These are phyloP conservation scores for Macaria liturata DNA, from an alignment of 2,888 invertebrate genomes.

Conservation along the genomic window DNA sequence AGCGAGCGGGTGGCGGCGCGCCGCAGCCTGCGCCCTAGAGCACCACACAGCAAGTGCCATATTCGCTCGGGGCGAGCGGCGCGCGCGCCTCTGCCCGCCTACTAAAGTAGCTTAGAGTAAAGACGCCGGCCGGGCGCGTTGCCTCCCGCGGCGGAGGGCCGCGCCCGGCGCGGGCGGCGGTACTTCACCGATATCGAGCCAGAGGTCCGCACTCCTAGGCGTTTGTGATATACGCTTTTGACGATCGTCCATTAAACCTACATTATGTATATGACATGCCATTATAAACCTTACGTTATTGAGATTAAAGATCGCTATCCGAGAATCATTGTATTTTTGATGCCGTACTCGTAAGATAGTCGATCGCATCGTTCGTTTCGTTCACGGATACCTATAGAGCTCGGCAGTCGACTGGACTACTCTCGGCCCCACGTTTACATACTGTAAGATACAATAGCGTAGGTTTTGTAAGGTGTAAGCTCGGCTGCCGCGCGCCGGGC, in stretches of 20 bases:
- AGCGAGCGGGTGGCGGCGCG: slow-evolving; percentile 46
- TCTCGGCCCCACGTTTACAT: slow-evolving; percentile 36
- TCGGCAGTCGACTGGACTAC: slow-evolving; percentile 1
- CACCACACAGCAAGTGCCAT: slow-evolving; percentile 18
- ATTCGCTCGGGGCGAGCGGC: slow-evolving; percentile 18
- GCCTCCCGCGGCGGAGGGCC: slow-evolving; percentile 12
- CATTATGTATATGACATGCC: slow-evolving; percentile 46
- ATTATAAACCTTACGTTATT: slow-evolving; percentile 42
- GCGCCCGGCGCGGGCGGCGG: slow-evolving; percentile 18
- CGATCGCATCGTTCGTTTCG: slow-evolving; percentile 21
- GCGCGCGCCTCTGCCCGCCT: slow-evolving; percentile 21
- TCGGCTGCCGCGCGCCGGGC: not conserved
- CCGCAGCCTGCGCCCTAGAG: slow-evolving; percentile 25
- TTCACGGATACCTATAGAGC: slow-evolving; percentile 3
- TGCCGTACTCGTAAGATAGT: slow-evolving; percentile 29
- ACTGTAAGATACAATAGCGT: slow-evolving; percentile 36
- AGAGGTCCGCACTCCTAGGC: slow-evolving; percentile 42
- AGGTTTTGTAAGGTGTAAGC: slow-evolving; percentile 33
- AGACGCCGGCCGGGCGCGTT: slow-evolving; percentile 20
- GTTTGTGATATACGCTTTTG: slow-evolving; percentile 80
- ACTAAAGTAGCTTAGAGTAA: slow-evolving; percentile 27
- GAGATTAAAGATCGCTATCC: slow-evolving; percentile 31
- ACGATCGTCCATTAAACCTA: slow-evolving; percentile 74
- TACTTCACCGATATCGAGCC: slow-evolving; percentile 17
- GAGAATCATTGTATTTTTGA: slow-evolving; percentile 35